These are phyloP conservation scores for Eupithecia tripunctaria DNA, from an alignment of 2,888 invertebrate genomes.

Conservation along the genomic window DNA sequence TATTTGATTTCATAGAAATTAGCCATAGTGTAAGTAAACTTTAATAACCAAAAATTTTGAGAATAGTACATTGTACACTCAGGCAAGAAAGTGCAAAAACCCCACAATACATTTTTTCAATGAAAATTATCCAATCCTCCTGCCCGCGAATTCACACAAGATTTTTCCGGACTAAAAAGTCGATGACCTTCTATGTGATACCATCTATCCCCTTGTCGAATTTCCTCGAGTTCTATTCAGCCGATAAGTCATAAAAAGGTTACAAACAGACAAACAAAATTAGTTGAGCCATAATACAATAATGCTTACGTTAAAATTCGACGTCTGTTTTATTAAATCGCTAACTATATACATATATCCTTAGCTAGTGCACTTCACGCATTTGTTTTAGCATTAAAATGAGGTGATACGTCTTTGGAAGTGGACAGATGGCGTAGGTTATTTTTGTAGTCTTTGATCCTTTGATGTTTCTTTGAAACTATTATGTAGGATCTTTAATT, in stretches of 20 bases:
- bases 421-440: background rate
- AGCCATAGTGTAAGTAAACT: too few relatives aligned
- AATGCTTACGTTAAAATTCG: background rate
- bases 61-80: too few relatives aligned
- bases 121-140: too few relatives aligned
- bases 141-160: too few relatives aligned
- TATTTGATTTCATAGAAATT: too few relatives aligned
- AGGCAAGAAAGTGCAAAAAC: too few relatives aligned
- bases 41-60: too few relatives aligned
- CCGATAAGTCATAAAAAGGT: background rate
- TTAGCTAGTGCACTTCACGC: background rate
- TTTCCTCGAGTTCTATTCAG: background rate
- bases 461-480: slow-evolving; percentile 4
- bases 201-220: background rate
- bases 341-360: background rate
- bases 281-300: background rate
- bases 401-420: background rate
- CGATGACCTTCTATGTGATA: background rate
- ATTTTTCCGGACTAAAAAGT: too few relatives aligned
- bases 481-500: background rate
- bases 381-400: slow-evolving; percentile 6
- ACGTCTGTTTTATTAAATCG: background rate
- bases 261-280: background rate
- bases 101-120: too few relatives aligned
- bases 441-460: slow-evolving; percentile 3